Percentiles rank a stretch among this genome's conserved stretches.
phyloP scores from a whole-genome alignment of 2,888 invertebrate species.

The Epinotia demarniana region DNA sequence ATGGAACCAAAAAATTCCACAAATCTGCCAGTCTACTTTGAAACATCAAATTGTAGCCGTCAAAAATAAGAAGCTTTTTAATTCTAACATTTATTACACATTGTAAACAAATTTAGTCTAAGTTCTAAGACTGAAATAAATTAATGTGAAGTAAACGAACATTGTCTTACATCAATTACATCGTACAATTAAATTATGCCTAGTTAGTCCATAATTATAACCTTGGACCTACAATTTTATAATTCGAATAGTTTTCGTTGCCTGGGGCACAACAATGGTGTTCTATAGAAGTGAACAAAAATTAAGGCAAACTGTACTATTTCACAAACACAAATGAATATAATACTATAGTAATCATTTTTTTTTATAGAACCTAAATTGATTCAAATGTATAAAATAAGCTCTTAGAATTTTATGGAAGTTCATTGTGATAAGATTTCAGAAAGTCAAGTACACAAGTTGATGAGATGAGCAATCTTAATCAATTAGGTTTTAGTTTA shows the following conservation, averaged over 20 bases:
- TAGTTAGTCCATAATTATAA: slow-evolving; percentile 1
- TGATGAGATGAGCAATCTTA: background rate
- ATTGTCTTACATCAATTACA: slow-evolving; percentile 21
- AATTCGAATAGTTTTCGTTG: slow-evolving; percentile 45
- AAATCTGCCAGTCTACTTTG: background rate
- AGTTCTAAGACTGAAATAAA: slow-evolving; percentile 30
- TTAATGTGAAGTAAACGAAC: slow-evolving; percentile 17
- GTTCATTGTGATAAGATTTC: too few relatives aligned
- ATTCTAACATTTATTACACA: slow-evolving; percentile 25
- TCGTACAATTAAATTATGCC: slow-evolving; percentile 22
- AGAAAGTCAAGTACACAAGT: too few relatives aligned
- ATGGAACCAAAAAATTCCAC: background rate
- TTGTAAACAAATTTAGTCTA: slow-evolving; percentile 31
- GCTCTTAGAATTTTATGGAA: too few relatives aligned
- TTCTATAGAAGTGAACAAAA: background rate
- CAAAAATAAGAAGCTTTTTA: background rate
- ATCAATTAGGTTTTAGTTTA: too few relatives aligned
- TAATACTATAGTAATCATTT: background rate
- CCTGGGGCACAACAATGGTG: background rate
- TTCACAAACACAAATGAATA: background rate
- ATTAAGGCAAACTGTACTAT: background rate
- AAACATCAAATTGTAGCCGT: background rate
- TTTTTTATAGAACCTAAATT: too few relatives aligned
- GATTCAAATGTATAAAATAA: too few relatives aligned
- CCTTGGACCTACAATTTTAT: slow-evolving; percentile 23